Evolutionary conservation across 2,888 invertebrate genomes (phyloP).

Genomic region (Iselma pallidipennis): DNA sequence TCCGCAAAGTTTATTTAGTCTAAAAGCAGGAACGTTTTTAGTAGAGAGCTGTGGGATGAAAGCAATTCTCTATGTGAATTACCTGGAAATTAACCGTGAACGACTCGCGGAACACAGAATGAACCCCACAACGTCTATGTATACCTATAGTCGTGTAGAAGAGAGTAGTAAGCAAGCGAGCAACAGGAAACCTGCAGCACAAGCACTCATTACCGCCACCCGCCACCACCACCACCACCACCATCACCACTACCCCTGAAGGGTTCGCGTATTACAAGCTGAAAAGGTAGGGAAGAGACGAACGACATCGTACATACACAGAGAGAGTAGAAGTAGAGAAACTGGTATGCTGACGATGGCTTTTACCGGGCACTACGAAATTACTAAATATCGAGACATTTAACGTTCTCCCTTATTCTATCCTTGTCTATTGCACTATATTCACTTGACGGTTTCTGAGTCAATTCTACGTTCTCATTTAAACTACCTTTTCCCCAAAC

Average conservation of each 20-base stretch:
- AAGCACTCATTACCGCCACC: conserved; percentile 49
- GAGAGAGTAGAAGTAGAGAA: conserved; percentile 20
- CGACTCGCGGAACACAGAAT: conserved; percentile 36
- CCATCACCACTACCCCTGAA: conserved; percentile 3
- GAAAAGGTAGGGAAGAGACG: conserved; percentile 1
- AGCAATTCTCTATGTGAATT: conserved; percentile 50
- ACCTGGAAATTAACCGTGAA: conserved; percentile 54
- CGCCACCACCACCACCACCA: conserved; percentile 9
- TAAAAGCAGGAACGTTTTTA: conserved; percentile 35
- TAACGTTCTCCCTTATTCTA: conserved; percentile 31
- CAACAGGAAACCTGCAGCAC: conserved; percentile 49
- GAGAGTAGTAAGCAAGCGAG: conserved; percentile 35
- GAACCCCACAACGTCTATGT: conserved; percentile 28
- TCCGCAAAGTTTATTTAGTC: conserved; percentile 37
- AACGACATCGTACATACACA: conserved; percentile 8
- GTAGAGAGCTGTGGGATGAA: conserved; percentile 37
- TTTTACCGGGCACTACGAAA: conserved; percentile 42
- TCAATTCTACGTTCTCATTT: conserved; percentile 8
- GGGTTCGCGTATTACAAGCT: conserved; percentile 3
- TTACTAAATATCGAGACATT: conserved; percentile 48
- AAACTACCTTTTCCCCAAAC: conserved; percentile 16
- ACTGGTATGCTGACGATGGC: conserved; percentile 39
- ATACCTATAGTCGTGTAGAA: too few species aligned
- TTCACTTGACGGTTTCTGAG: conserved; percentile 1
- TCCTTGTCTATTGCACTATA: conserved; percentile 13